Base-by-base conservation (phyloP, 2,797 vertebrate species). In the Emys orbicularis region DNA sequence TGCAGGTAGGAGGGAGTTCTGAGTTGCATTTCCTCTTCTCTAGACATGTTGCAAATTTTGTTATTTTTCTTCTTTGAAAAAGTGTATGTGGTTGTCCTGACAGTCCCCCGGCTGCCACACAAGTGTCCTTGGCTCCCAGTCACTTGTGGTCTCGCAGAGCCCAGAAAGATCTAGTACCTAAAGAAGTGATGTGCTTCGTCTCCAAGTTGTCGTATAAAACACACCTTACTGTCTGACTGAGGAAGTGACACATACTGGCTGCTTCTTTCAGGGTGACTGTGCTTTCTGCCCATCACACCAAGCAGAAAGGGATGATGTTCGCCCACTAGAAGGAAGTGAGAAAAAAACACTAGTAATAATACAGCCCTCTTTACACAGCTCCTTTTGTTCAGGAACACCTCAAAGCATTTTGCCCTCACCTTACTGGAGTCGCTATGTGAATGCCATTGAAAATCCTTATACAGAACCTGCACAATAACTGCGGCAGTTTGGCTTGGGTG, bases 401-500 rank as follows among this genome's bases (percentile, higher is more conserved):
- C 52, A n/a, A 49, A 53, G 47, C 13, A 49, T 56, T 25, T 56
- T 25, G 23, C 23, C 54, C 54, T 23, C 23, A 23, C 23, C 9
- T 27, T 56, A 9, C 61, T 65, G 34, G 13, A n/a, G 34, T 41
- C 50, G 9, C 47, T 61, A 25, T 61, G 79, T 57, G 86, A 83
- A 82, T 84, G 18, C 12, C 18, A 2, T 50, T 90, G 54, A 76
- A 16, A 27, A 53, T 83, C 57, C 52, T 83, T 16, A 15, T 1
- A 0, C 80, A 23, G 21, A 53, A n/a, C 49, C 54, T 54, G 50
- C 13, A 4, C 2, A 2, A 8, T 10, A 37, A 0, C 0, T 79
- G 12, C 57, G 86, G 57, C 80, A 15, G 21, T 27, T 82, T 52
- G 5, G 41, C 81, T 86, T 82, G 52, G 56, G 50, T 29, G 56